Evolutionary conservation across 2,888 invertebrate species (phyloP).

Genomic region (Lepidocyrtoides sp.): DNA sequence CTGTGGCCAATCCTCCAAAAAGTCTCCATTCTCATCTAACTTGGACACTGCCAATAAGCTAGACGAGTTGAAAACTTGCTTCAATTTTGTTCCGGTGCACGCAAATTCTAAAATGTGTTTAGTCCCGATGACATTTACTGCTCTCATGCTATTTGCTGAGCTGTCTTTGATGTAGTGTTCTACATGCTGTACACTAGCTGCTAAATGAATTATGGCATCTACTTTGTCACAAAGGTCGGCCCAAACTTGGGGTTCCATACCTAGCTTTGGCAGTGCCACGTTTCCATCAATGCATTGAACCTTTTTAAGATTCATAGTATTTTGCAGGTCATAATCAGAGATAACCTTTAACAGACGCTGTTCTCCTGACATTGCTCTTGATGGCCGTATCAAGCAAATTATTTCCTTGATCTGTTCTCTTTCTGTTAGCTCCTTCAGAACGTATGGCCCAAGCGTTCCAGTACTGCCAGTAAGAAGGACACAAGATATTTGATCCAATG

Average conservation of each 20-base stretch:
- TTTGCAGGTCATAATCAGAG: neutral
- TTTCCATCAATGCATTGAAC: neutral
- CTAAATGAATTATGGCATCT: conserved; percentile 40
- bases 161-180: conserved; percentile 20
- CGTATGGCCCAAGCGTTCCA: conserved; percentile 48
- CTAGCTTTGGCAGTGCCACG: neutral
- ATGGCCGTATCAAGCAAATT: conserved; percentile 54
- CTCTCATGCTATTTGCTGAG: neutral
- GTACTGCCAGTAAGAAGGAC: conserved; percentile 55
- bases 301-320: neutral
- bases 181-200: conserved; percentile 8
- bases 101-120: conserved; percentile 4
- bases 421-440: conserved; percentile 27
- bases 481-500: neutral
- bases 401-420: conserved; percentile 14
- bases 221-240: neutral
- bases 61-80: conserved; percentile 14
- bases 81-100: conserved; percentile 21
- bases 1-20: conserved; percentile 3
- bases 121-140: conserved; percentile 3
- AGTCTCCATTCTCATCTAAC: neutral
- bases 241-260: neutral
- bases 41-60: neutral
- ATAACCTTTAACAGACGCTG: neutral
- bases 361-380: neutral